Evolutionary conservation across 2,113 vertebrate species (phyloP).

Genomic region (Climacteris rufus): DNA sequence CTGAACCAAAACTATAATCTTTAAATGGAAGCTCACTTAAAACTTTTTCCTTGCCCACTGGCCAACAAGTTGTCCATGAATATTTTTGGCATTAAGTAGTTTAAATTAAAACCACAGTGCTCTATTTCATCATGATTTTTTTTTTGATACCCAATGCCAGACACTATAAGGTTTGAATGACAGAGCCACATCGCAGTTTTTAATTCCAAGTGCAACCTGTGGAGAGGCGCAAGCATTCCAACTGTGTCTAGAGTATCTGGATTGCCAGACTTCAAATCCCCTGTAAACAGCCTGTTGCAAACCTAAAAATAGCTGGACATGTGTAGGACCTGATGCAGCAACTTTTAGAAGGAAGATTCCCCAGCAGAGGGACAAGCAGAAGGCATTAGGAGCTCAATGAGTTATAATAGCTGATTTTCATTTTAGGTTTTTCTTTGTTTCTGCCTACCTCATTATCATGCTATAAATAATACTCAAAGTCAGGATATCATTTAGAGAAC

Average conservation of each 20-base stretch:
- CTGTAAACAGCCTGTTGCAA: conserved; percentile 57
- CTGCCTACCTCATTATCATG: neutral
- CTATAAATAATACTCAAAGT: neutral
- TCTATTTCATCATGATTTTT: conserved; percentile 38
- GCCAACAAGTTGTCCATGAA: neutral
- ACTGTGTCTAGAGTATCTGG: conserved; percentile 64
- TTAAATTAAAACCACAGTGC: conserved; percentile 33
- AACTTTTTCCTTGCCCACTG: neutral
- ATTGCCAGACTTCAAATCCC: conserved; percentile 63
- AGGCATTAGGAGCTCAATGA: neutral
- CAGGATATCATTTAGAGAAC: neutral
- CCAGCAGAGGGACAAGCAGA: neutral
- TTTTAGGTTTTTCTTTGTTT: neutral
- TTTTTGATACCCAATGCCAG: conserved; percentile 35
- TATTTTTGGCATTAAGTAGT: conserved; percentile 12
- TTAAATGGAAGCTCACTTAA: neutral
- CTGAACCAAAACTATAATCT: neutral
- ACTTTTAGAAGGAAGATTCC: conserved; percentile 34
- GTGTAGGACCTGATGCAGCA: conserved; percentile 55
- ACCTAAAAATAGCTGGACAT: conserved; percentile 62
- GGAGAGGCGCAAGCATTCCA: conserved; percentile 29
- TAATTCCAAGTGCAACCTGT: conserved; percentile 59
- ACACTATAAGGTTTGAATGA: conserved; percentile 50
- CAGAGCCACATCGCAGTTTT: conserved; percentile 51
- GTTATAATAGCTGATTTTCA: neutral